Evolutionary conservation across 2,113 vertebrate genomes (phyloP), one percentile per base, ranked within the genome.

Genomic region (Rostratula benghalensis): DNA sequence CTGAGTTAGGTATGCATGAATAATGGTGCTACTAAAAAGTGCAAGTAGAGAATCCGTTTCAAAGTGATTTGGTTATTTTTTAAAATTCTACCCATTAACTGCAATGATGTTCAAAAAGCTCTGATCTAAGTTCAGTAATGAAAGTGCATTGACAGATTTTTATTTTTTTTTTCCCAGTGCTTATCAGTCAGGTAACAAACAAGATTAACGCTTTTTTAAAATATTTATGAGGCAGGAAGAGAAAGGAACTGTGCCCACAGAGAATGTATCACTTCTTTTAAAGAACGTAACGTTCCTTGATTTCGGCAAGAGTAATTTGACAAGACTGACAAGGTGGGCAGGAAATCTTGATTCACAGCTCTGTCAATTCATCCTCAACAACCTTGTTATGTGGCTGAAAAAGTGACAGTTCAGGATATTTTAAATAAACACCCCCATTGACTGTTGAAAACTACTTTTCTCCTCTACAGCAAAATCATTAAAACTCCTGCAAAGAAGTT

Each of bases 281-380:
- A 94, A 75, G 67, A 84, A 94, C 60, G 74, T 83, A 81, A 48
- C 4, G 4, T 93, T 93, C 57, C 80, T 74, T 90, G 80, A 90
- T 96, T 96, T 93, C 61, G 89, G 57, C 57, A 69, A 50, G 80
- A 88, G 77, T 91, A 89, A 90, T 95, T 84, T 91, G 94, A 94
- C 90, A 95, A 95, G 83, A 48, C 67, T 93, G 93, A 95, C 83
- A 94, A 86, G 74, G 94, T 97, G 79, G 88, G 96, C 89, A 96
- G 85, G 87, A 95, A 95, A 95, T 93, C 65, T 92, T 90, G 64
- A 90, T 93, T 95, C 90, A 83, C 92, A 80, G 75, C 37, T 91
- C 90, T 68, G 83, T 78, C 90, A 95, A 87, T 94, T 90, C 87
- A 91, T 91, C 65, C 59, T 80, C 80, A 95, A 86, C 67, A 96